Conservation (phyloP, 2,888 invertebrate species). For the Cylloceria caligata region DNA sequence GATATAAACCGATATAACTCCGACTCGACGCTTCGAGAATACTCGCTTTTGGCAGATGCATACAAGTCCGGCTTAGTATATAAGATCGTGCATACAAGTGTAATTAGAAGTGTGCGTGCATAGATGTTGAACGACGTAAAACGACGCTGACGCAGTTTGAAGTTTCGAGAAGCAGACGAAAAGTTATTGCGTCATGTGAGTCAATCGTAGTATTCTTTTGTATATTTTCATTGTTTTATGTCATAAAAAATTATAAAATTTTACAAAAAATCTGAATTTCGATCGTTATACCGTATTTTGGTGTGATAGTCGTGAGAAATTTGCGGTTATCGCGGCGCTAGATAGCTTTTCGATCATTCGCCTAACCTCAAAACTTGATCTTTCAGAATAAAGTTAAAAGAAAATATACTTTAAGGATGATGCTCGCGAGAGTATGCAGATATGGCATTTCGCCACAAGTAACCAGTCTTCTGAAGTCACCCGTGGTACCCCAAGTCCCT, state of each 20-base stretch:
- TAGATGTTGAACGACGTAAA: not conserved
- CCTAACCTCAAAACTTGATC: conserved; percentile 2
- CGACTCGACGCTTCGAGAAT: too few relatives aligned
- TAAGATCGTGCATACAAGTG: too few relatives aligned
- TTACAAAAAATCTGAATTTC: not conserved
- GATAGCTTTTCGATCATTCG: not conserved
- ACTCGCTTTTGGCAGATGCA: not conserved
- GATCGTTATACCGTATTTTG: not conserved
- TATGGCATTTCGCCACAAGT: conserved; percentile 76
- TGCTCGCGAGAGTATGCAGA: conserved; percentile 80
- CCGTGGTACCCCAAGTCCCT: conserved; percentile 73
- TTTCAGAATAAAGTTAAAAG: not conserved
- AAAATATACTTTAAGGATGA: conserved; percentile 73
- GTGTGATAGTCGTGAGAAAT: not conserved
- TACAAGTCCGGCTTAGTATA: too few relatives aligned
- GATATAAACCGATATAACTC: too few relatives aligned
- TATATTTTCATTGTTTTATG: conserved; percentile 38
- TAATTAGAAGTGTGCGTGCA: not conserved
- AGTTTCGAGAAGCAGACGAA: conserved; percentile 65
- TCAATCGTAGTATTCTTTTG: conserved; percentile 64
- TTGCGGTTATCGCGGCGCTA: not conserved
- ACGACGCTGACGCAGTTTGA: conserved; percentile 4
- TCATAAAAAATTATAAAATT: conserved; percentile 15
- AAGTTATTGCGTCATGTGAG: conserved; percentile 77
- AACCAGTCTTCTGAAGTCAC: conserved; percentile 73